A percentile compares a stretch with the other conserved stretches of the same genome.
Conservation (phyloP, 2,888 invertebrate species). For the Drosophila mulleri region DNA sequence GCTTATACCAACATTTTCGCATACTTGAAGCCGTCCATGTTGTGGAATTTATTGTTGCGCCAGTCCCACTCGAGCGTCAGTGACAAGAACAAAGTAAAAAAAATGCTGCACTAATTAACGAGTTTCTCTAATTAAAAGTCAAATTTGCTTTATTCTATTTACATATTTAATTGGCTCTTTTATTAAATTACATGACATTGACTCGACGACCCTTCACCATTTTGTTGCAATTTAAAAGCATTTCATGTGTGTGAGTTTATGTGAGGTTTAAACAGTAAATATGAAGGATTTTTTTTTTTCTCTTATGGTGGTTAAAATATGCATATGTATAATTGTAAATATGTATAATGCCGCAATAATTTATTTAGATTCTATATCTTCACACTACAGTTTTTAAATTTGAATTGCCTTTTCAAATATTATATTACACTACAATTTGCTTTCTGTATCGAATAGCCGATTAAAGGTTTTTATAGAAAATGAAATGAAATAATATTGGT, state of each 20-base stretch:
- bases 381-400: background rate
- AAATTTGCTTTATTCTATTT: slow-evolving; percentile 57
- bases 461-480: background rate
- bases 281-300: background rate
- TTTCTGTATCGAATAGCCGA: background rate
- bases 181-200: slow-evolving; percentile 32
- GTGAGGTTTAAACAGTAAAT: background rate
- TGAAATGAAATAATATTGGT: background rate
- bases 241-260: slow-evolving; percentile 4
- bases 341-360: background rate
- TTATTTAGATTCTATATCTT: background rate
- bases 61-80: slow-evolving; percentile 11
- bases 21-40: slow-evolving; percentile 18
- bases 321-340: too few species aligned
- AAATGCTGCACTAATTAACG: slow-evolving; percentile 53
- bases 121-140: slow-evolving; percentile 54
- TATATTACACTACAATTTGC: background rate
- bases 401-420: background rate
- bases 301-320: too few species aligned
- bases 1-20: slow-evolving; percentile 9
- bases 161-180: slow-evolving; percentile 53
- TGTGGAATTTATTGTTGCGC: background rate
- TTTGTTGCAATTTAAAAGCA: slow-evolving; percentile 16
- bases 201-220: background rate
- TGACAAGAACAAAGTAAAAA: slow-evolving; percentile 3